phyloP scores from a whole-genome alignment of 2,888 invertebrate species.

The Choreutis nemorana region DNA sequence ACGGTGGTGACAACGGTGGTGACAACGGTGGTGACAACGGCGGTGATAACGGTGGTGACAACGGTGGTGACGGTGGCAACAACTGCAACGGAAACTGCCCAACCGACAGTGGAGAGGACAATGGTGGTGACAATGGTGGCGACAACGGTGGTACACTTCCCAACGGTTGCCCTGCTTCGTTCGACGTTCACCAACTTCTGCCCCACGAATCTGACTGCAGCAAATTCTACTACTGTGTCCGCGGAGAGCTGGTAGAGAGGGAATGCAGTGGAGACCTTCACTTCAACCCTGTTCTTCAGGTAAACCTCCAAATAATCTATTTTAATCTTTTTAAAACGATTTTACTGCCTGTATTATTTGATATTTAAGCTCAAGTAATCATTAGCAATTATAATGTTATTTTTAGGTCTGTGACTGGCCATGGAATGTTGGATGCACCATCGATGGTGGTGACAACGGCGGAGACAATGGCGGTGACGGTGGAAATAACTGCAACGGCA shows the following conservation, averaged over 20 bases:
- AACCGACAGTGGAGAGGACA: not conserved
- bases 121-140: not conserved
- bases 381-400: not conserved
- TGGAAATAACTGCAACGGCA: constrained; percentile 4
- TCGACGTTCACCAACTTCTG: constrained; percentile 16
- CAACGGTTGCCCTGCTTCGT: constrained; percentile 17
- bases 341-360: too few species aligned
- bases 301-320: constrained; percentile 2
- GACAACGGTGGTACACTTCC: not conserved
- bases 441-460: constrained; percentile 6
- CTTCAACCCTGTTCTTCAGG: constrained; percentile 10
- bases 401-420: constrained; percentile 20
- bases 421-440: constrained; percentile 14
- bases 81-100: not conserved
- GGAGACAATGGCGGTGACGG: constrained; percentile 6
- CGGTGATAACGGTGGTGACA: not conserved
- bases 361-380: too few species aligned
- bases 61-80: not conserved
- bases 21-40: constrained; percentile 1
- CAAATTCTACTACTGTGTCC: constrained; percentile 25
- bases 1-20: not conserved
- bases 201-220: constrained; percentile 21
- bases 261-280: constrained; percentile 14
- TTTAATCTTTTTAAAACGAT: too few species aligned
- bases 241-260: constrained; percentile 18